Base-by-base conservation (phyloP, 2,797 vertebrate species). In the Remorina albescens region DNA sequence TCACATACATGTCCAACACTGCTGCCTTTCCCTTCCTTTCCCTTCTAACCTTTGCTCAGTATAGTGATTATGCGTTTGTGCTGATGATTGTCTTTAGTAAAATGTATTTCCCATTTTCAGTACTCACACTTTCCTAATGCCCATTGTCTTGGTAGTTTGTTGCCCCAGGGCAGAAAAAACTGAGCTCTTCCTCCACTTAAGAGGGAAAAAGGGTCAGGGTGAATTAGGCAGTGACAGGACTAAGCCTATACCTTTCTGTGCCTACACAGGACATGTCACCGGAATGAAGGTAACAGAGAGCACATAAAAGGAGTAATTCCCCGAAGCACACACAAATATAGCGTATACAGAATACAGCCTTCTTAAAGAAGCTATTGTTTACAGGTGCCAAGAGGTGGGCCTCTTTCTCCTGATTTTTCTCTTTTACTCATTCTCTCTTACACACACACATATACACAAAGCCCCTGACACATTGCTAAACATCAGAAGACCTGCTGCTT, bases 171-270 rank as follows among this genome's bases (percentile, higher is more conserved):
- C 92, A 92, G 81, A 88, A 91, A 92, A 94, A 92, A 88, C 89
- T 86, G 61, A 92, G 91, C 87, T 92, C 93, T 92, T 94, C 92
- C 86, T 91, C 92, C 91, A 91, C 92, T 90, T 93, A 66, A 92
- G 69, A 82, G 83, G 85, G 78, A 77, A 88, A 90, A 85, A 81
- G 67, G 85, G 81, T 89, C 90, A 90, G 86, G 87, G 76, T 94
- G 92, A 94, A 94, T 95, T 93, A 95, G 95, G 93, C 6, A 76
- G 65, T 94, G 95, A 95, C 94, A 95, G 88, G 80, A 81, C 87
- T 89, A 90, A 93, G 92, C 92, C 91, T 83, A 83, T 58, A 23
- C 82, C 83, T 89, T 90, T 94, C 90, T 90, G 89, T 93, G 92
- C 93, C 93, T 92, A 80, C 81, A 81, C 93, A 88, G 85, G 87